Evolutionary conservation across 2,888 invertebrate genomes (phyloP).

Genomic region (Philereme transversata): DNA sequence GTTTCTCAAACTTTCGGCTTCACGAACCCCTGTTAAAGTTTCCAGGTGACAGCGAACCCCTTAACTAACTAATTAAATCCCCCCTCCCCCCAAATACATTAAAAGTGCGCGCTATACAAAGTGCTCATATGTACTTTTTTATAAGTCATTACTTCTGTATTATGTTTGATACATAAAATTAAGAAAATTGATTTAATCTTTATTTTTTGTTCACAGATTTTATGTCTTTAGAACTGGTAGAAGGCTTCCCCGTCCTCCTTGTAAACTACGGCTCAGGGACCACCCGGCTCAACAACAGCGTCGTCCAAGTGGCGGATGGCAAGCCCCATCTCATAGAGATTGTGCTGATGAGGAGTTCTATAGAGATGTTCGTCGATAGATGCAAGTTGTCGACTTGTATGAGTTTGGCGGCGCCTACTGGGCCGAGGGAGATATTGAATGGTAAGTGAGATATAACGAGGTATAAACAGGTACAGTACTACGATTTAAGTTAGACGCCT

Average conservation of each 20-base stretch:
- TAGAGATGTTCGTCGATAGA: slow-evolving; percentile 91
- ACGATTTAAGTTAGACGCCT: no score
- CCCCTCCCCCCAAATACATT: no score
- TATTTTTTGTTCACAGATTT: slow-evolving; percentile 86
- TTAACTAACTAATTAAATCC: no score
- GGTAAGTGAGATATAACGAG: slow-evolving; percentile 56
- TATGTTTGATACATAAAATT: no score
- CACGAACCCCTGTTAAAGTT: no score
- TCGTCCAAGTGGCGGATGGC: slow-evolving; percentile 91
- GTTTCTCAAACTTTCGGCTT: no score
- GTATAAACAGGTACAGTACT: no score
- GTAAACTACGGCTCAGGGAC: slow-evolving; percentile 96
- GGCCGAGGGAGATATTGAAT: slow-evolving; percentile 89
- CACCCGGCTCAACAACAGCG: slow-evolving; percentile 86
- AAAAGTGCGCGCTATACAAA: no score
- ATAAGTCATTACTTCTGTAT: no score
- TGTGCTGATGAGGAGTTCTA: slow-evolving; percentile 84
- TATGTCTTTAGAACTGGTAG: slow-evolving; percentile 92
- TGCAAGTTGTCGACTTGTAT: slow-evolving; percentile 88
- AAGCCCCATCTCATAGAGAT: slow-evolving; percentile 95
- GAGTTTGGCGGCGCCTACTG: slow-evolving; percentile 87
- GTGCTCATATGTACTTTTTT: no score
- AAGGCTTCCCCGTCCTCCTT: slow-evolving; percentile 92
- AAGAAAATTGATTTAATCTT: no score
- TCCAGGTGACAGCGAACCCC: no score